Percentiles rank a stretch among this genome's conserved stretches.
These are phyloP conservation scores for Tineola bisselliella DNA, from an alignment of 2,888 invertebrate species.

Conservation along the genomic window DNA sequence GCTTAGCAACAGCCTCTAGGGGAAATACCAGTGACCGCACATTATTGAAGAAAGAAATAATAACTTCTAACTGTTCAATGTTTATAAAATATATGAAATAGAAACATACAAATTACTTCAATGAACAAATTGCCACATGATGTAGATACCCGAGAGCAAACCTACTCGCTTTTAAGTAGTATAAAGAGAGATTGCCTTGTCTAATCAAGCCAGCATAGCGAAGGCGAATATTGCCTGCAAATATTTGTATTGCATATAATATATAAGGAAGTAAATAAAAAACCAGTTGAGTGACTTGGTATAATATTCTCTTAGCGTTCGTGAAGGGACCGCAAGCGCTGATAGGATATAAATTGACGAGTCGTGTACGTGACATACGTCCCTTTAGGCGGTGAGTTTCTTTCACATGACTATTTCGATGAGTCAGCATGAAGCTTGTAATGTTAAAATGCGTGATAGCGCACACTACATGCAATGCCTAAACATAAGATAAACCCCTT, in stretches of 20 bases:
- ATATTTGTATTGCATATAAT: no score
- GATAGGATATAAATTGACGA: conserved; percentile 49
- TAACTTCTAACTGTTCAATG: background rate
- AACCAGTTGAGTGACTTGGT: conserved; percentile 1
- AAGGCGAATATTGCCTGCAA: no score
- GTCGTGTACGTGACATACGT: conserved; percentile 35
- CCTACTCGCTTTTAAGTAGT: no score
- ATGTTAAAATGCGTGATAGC: conserved; percentile 8
- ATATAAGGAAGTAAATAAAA: background rate
- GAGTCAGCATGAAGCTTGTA: background rate
- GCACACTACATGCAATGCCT: background rate
- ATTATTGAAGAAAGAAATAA: background rate
- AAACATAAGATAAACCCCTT: background rate
- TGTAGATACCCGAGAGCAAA: no score
- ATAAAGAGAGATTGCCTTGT: background rate
- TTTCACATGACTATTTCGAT: background rate
- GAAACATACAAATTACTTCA: no score
- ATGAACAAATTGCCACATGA: no score
- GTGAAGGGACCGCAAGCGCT: conserved; percentile 27
- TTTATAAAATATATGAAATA: background rate
- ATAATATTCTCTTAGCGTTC: conserved; percentile 26
- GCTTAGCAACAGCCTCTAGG: background rate
- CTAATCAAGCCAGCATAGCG: no score
- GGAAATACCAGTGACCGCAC: background rate
- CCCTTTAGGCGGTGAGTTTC: conserved; percentile 13